Base-by-base conservation (phyloP, 2,113 vertebrate genomes). In the Chlamydotis undulata region DNA sequence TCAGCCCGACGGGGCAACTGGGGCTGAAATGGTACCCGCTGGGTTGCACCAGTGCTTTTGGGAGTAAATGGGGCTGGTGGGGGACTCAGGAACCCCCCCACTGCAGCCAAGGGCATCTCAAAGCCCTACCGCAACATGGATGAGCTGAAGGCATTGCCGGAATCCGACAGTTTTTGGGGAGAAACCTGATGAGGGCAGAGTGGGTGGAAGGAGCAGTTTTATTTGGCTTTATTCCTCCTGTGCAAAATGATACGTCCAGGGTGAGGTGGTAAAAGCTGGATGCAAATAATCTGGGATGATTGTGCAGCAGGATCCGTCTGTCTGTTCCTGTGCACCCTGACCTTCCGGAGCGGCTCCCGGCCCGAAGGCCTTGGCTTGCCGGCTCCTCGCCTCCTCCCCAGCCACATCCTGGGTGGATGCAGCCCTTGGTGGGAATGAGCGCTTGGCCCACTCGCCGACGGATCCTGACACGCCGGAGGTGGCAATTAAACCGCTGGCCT, bases 41-140 rank as follows among this genome's bases (percentile, higher is more conserved):
- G 9, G 53, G 71, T 59, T 70, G 55, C 0, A 8, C 14, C 87
- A 65, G 87, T 0, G 0, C 19, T 94, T 76, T 31, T 28, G 65
- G 83, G 56, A 73, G 19, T 22, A 33, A 37, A 23, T 1, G 2
- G 35, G 25, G n/a, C 31, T 15, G 9, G 19, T 10, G 67, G 7
- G 18, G 47, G 45, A 8, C 43, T 64, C 0, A 16, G 60, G 35
- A 55, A 3, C 19, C 24, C 23, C 25, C 29, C 74, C 18, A 13
- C 17, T 4, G 1, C 6, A 10, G 3, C 4, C 21, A 6, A 3
- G 4, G 28, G 25, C 19, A 12, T 15, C 21, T 70, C 29, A 7
- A 17, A 31, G n/a, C 12, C 13, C 26, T 7, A n/a, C 39, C 39
- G 29, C 64, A 9, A 31, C 17, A 2, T 0, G 80, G 29, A 47